Base-by-base conservation (phyloP, 2,113 vertebrate genomes). In the Mus spicilegus region DNA sequence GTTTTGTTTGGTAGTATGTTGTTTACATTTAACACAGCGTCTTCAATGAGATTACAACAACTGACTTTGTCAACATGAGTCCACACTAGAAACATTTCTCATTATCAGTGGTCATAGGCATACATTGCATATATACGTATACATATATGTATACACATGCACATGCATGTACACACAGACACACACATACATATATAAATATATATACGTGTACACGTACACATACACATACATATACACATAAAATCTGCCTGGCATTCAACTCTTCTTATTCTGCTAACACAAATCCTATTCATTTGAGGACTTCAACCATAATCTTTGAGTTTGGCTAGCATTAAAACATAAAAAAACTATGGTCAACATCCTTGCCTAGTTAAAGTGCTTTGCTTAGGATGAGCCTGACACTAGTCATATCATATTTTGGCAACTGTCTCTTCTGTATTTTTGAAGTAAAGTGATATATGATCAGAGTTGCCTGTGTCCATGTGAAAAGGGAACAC, bases 391-490 rank as follows among this genome's bases (percentile, higher is more conserved):
- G 22, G n/a, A 75, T 26, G 30, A 19, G 7, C 4, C 67, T 42
- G 33, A 63, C 5, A 77, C 19, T 20, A 86, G 2, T 69, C 36
- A 78, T 72, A 61, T 19, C 67, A 36, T 87, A 42, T 70, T 81
- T 86, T 19, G 11, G 6, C 28, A 90, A 58, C 30, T 93, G 17
- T 88, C 58, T 63, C n/a, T 8, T 70, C 8, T 91, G 1, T n/a
- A 9, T 36, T 90, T 20, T 75, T 88, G 84, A 96, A 94, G 87
- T 90, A 80, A 90, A 94, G n/a, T 28, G 39, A 49, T 30, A 20
- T 19, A 19, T 30, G 12, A 2, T 28, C 87, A 73, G 1, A 26
- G 12, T 54, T 82, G 61, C 39, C 82, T 46, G 1, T 70, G 7
- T 7, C 12, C 49, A 10, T 58, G 14, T 49, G n/a, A 16, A 70